Base-by-base conservation (phyloP, 2,888 invertebrate genomes). In the Bombylius major region DNA sequence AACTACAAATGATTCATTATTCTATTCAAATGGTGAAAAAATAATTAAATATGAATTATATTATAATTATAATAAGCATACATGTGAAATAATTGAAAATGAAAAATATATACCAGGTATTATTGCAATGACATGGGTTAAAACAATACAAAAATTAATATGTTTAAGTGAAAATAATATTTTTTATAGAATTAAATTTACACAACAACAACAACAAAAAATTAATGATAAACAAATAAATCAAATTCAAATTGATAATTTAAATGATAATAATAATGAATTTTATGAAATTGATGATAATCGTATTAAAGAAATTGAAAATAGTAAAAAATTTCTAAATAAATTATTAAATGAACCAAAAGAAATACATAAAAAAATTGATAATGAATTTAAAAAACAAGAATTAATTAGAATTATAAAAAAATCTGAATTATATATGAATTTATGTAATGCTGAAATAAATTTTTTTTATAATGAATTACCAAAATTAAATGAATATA, bases 131-230 rank as follows among this genome's bases (percentile, higher is more conserved):
- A 70, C 70, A 2, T 73, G 69, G 66, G 64, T 69, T 5, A 61
- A 65, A 13, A 62, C 64, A 12, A 64, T 65, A 31, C 59, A 66
- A 6, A 67, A 66, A 54, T 58, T 73, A 23, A 65, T 73, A 42
- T 72, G 71, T 39, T 61, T 73, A 12, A 71, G 68, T 55, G 65
- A 67, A 45, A 73, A 73, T 56, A 73, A 73, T 51, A 66, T 72
- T 11, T 72, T 73, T 51, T 70, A 72, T 60, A 62, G 64, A 44
- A 57, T 66, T 6, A 58, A 58, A n/a, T 67, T 68, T 45, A 31
- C 13, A 39, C 36, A 36, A 36, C 36, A 36, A 8, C 36, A 36
- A 36, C 36, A 36, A 8, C 36, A 36, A 36, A 23, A 1, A 23
- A 23, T 23, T 23, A 23, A 36, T 36, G 9, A 36, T 36, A 36